Evolutionary conservation across 2,797 vertebrate genomes (phyloP).

Genomic region (Neosilurus hyrtlii): DNA sequence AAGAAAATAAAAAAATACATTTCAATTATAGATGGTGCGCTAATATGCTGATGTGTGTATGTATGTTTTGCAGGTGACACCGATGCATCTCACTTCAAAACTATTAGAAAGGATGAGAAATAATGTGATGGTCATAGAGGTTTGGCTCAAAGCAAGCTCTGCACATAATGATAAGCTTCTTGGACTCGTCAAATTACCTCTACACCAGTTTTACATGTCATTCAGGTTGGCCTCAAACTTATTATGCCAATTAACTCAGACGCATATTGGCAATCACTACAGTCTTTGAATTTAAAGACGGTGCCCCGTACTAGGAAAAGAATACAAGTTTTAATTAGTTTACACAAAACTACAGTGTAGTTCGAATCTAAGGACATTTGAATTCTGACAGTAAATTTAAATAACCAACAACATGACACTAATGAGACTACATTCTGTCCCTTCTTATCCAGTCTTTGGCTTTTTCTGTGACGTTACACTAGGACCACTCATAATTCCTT

Average conservation of each 20-base stretch:
- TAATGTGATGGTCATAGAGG: constrained; percentile 92
- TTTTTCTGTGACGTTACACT: not conserved
- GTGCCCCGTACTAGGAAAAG: not conserved
- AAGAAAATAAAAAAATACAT: not conserved
- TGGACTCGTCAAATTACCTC: constrained; percentile 89
- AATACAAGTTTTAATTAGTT: not conserved
- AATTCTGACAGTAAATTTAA: not conserved
- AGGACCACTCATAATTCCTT: not conserved
- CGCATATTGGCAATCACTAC: not conserved
- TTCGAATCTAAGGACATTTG: not conserved
- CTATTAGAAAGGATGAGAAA: constrained; percentile 89
- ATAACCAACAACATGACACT: not conserved
- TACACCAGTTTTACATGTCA: constrained; percentile 96
- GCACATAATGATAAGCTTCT: constrained; percentile 80
- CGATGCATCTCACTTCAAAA: constrained; percentile 79
- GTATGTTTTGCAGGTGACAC: constrained; percentile 78
- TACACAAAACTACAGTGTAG: not conserved
- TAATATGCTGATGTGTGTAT: not conserved
- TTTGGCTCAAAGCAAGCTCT: constrained; percentile 82
- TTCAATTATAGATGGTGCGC: not conserved
- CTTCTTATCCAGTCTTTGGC: not conserved
- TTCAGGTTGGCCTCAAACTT: constrained; percentile 78
- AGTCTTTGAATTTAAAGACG: not conserved
- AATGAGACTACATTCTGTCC: not conserved
- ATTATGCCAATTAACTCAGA: not conserved